Base-by-base conservation (phyloP, 2,113 vertebrate genomes). In the Scophthalmus maximus region DNA sequence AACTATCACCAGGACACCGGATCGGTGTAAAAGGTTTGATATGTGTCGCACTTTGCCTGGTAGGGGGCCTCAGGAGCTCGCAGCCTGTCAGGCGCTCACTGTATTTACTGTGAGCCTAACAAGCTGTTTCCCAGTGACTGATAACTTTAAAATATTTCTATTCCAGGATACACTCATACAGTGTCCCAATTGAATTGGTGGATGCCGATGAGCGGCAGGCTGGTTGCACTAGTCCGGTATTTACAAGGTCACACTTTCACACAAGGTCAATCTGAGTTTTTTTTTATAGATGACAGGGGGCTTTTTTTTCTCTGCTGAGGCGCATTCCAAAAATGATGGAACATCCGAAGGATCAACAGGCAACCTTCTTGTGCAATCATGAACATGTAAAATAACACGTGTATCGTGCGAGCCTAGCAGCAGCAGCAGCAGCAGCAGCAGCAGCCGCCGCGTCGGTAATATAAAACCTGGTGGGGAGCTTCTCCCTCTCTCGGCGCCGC, bases 401-500 rank as follows among this genome's bases (percentile, higher is more conserved):
- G 26, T 18, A 60, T 56, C 60, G 74, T 20, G 34, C 15, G 15
- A 77, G 32, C 27, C 11, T 26, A 40, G 57, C 66, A 40, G 53
- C 66, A 67, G 73, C 44, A 51, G 56, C 64, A 44, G 30, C 84
- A 84, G 83, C 72, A 40, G 57, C 66, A 40, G 53, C 66, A 67
- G 73, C 44, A 51, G 56, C 64, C 49, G 30, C 84, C 84, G 83
- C 72, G 66, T 55, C 70, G 36, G 78, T 81, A 83, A 86, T 79
- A 81, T 68, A 87, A 78, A 87, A 87, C 63, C 62, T 81, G 68
- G 80, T 46, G 42, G 80, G 88, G 76, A 77, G 81, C 79, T 25
- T 75, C 82, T 79, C 51, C 68, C 76, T 81, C 65, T 87, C 72
- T 59, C 52, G n/a, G 58, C 20, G 69, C 34, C 44, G 47, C 4